Evolutionary conservation across 1,140 invertebrate genomes (phyloP).

Genomic region (Plutomurus gul): DNA sequence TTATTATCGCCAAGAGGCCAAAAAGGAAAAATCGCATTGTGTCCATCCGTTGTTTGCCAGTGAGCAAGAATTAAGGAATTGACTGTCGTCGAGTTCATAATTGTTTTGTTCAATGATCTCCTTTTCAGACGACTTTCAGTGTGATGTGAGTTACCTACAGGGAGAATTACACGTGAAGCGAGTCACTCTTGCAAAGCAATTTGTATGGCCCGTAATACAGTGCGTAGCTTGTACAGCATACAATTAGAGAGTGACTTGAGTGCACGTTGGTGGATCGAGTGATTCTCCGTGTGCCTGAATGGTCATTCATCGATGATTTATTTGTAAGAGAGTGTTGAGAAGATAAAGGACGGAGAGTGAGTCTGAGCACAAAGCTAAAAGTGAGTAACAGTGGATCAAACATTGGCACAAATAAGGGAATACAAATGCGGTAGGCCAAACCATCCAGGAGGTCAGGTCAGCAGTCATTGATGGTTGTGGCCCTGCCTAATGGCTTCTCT

Average conservation of each 20-base stretch:
- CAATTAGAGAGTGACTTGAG: neutral
- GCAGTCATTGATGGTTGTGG: constrained; percentile 1
- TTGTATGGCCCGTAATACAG: too few relatives aligned
- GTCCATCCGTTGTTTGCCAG: neutral
- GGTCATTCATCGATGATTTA: constrained; percentile 29
- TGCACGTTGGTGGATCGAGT: neutral
- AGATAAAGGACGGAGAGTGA: neutral
- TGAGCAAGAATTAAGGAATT: neutral
- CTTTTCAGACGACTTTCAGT: too few relatives aligned
- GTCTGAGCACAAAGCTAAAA: neutral
- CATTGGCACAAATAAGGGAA: constrained; percentile 24
- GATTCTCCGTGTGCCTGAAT: constrained; percentile 3
- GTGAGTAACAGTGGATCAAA: constrained; percentile 7
- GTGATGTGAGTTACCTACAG: too few relatives aligned
- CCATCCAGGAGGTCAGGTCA: constrained; percentile 15
- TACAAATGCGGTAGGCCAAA: constrained; percentile 26
- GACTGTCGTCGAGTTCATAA: constrained; percentile 11
- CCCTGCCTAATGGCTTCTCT: constrained; percentile 11
- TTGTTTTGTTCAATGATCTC: neutral
- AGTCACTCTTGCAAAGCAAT: too few relatives aligned
- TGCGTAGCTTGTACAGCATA: neutral
- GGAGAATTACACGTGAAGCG: too few relatives aligned
- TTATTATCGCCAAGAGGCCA: neutral
- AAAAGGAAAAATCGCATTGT: neutral
- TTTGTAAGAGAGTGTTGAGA: constrained; percentile 13